Base-by-base conservation (phyloP, 2,888 invertebrate species). In the Pristionchus maxplancki region DNA sequence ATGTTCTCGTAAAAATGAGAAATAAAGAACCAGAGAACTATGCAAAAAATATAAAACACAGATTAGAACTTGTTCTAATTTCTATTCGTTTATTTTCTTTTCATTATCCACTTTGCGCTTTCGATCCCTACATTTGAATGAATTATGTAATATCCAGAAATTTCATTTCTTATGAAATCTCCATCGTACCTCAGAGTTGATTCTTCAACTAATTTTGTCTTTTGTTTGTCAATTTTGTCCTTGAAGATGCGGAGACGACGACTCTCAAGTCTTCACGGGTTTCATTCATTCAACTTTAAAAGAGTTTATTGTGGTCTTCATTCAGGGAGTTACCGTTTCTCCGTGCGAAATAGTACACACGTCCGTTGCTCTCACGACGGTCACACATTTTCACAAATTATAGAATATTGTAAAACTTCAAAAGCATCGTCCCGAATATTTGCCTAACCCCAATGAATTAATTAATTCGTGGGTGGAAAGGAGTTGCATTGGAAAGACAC, bases 211-310 rank as follows among this genome's bases (percentile, higher is more conserved):
- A n/a, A n/a, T n/a, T n/a, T n/a, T n/a, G n/a, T n/a, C n/a, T n/a
- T n/a, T n/a, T n/a, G n/a, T n/a, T n/a, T n/a, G n/a, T 82, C 53
- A 82, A 58, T 34, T 82, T 82, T 53, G 53, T 50, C n/a, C 20
- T 82, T 0, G 53, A 82, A 20, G 53, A 50, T n/a, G 37, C 82
- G 15, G 44, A 82, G 6, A 82, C 82, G 6, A 50, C 31, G 0
- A 82, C 53, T 1, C n/a, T 31, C 8, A 58, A 50, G 34, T n/a
- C 82, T 24, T 82, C 82, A 3, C 82, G 50, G 15, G 82, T 58
- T 5, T 15, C 48, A 8, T 44, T 9, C 8, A n/a, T 78, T 15
- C 0, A 48, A 0, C 9, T n/a, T n/a, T n/a, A n/a, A n/a, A n/a
- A n/a, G 13, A 28, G 37, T 0, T 44, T 34, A n/a, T 5, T 28